Base-by-base conservation (phyloP, 2,888 invertebrate species). In the Eupithecia inturbata region DNA sequence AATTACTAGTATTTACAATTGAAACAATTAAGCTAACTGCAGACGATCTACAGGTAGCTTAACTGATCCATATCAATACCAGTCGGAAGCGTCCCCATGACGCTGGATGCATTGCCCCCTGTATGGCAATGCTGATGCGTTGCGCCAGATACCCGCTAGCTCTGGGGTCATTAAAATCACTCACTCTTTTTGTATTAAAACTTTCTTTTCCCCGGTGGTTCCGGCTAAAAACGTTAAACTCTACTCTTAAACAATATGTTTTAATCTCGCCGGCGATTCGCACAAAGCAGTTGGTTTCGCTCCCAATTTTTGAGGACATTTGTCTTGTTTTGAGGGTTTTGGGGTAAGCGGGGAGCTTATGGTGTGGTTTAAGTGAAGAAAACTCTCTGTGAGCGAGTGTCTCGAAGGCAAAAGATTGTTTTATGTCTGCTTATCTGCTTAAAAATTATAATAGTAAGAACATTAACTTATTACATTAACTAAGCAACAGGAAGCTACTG, bases 221-320 rank as follows among this genome's bases (percentile, higher is more conserved):
- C 70, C 68, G 73, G 73, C 79, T 84, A 83, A 85, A 84, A 82
- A 83, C 80, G 70, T 81, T 78, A 77, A 77, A 80, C 79, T 80
- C 84, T 82, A 80, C 82, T 86, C 82, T 79, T 82, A 80, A 82
- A 82, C 87, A 84, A 89, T 90, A 88, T 87, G 85, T 89, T 85
- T 87, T 89, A 88, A 89, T 87, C 83, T 82, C 83, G 81, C 77
- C 76, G 77, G 75, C 80, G 80, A 78, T 81, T 83, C 83, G 76
- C 80, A 75, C 74, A 77, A 78, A 85, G 82, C 77, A 80, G 79
- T 80, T 76, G 76, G 77, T 69, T 73, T 78, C 71, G 68, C 64
- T 76, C 71, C 68, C 67, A 33, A 74, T 74, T 82, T 79, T 72
- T 72, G 70, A 69, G 74, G 74, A 75, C 73, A 77, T 74, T 78